These are phyloP conservation scores for Ceraclea dissimilis DNA, from an alignment of 2,888 invertebrate species.

Conservation along the genomic window DNA sequence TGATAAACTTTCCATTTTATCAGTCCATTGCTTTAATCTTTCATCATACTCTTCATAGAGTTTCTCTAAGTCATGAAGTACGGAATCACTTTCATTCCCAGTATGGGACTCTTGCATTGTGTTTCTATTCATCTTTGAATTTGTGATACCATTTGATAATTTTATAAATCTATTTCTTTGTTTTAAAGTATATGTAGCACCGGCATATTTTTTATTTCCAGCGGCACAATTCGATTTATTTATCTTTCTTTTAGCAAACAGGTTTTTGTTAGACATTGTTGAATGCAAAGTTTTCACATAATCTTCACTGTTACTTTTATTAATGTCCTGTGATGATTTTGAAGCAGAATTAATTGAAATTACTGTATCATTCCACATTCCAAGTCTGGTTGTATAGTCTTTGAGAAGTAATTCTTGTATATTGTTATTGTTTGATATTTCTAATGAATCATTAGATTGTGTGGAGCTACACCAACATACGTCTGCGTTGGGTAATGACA, in stretches of 20 bases:
- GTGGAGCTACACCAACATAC: not conserved
- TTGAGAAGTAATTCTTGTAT: conserved; percentile 36
- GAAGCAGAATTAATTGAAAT: not conserved
- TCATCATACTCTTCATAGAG: conserved; percentile 44
- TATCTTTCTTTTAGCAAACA: not conserved
- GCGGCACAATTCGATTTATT: not conserved
- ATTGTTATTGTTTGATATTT: conserved; percentile 26
- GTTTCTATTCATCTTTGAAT: not conserved
- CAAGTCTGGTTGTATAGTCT: conserved; percentile 46
- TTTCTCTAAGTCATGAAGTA: conserved; percentile 31
- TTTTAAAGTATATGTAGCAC: not conserved
- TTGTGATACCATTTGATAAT: not conserved
- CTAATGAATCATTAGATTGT: not conserved
- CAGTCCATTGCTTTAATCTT: conserved; percentile 45
- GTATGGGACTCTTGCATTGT: not conserved
- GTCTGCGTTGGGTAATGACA: conserved; percentile 18
- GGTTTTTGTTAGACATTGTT: conserved; percentile 36
- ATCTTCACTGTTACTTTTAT: conserved; percentile 33
- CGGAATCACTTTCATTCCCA: not conserved
- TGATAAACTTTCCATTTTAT: conserved; percentile 32
- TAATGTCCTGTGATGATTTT: not conserved
- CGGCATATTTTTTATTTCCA: not conserved
- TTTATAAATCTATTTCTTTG: not conserved
- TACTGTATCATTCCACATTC: conserved; percentile 44
- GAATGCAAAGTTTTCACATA: conserved; percentile 40